Conservation (phyloP, 1,140 invertebrate species). For the Drosophila asahinai region DNA sequence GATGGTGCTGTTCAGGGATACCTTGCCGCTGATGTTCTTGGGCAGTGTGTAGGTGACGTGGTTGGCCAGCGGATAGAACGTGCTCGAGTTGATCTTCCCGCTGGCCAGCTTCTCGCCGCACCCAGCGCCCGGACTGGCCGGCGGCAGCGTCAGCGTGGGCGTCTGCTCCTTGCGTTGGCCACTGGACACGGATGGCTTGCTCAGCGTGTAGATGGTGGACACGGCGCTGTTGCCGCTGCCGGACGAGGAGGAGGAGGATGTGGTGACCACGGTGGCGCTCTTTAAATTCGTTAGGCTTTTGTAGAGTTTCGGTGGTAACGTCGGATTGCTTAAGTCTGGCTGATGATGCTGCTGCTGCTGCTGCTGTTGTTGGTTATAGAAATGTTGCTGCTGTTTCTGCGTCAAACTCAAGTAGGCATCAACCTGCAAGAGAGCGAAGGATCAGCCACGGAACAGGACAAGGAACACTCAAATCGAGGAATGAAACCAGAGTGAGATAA, state of each 20-base stretch:
- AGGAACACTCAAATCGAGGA: conserved; percentile 17
- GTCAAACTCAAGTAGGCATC: conserved; percentile 82
- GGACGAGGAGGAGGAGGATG: conserved; percentile 41
- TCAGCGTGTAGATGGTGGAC: conserved; percentile 76
- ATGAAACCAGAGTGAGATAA: conserved; percentile 37
- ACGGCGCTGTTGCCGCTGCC: conserved; percentile 59
- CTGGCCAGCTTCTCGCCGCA: conserved; percentile 59
- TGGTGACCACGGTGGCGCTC: conserved; percentile 54
- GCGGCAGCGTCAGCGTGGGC: conserved; percentile 67
- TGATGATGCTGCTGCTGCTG: conserved; percentile 49
- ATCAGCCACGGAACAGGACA: conserved; percentile 4
- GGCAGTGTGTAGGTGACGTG: conserved; percentile 84
- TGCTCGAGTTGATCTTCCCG: conserved; percentile 81
- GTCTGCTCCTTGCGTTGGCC: conserved; percentile 69
- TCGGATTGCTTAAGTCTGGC: conserved; percentile 78
- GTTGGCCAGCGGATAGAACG: conserved; percentile 82
- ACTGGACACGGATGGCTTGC: conserved; percentile 51
- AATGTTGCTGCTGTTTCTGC: conserved; percentile 81
- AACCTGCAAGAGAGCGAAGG: conserved; percentile 54
- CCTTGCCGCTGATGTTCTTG: conserved; percentile 81
- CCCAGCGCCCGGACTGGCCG: conserved; percentile 51
- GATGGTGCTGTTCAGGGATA: conserved; percentile 82
- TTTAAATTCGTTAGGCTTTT: conserved; percentile 85
- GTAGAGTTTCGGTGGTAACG: conserved; percentile 85
- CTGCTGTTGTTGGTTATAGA: conserved; percentile 70